phyloP scores from a whole-genome alignment of 2,113 vertebrate species.

The Chroicocephalus ridibundus region DNA sequence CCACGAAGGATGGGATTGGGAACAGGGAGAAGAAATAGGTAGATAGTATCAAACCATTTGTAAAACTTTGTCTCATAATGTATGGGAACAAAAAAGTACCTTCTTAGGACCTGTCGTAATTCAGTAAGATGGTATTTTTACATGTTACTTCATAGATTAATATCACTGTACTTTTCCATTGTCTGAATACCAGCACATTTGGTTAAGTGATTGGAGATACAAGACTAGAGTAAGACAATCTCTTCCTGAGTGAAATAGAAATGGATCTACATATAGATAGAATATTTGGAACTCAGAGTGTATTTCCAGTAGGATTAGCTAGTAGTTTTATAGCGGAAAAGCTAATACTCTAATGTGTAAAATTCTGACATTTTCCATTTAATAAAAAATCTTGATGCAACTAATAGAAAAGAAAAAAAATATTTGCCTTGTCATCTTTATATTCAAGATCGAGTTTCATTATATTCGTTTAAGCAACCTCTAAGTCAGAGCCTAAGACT shows the following conservation, averaged over 20 bases:
- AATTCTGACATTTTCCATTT: not conserved
- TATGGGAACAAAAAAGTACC: not conserved
- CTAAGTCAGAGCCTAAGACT: not conserved
- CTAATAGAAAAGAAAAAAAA: not conserved
- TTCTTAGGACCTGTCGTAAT: not conserved
- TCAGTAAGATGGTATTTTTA: not conserved
- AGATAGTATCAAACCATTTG: not conserved
- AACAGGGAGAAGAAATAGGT: not conserved
- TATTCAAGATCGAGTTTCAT: not conserved
- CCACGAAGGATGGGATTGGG: not conserved
- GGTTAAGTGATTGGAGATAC: not conserved
- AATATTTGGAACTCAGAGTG: not conserved
- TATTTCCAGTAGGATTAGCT: not conserved
- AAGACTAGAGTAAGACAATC: not conserved
- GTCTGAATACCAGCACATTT: not conserved
- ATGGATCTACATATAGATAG: not conserved
- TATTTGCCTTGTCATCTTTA: not conserved
- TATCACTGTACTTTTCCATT: not conserved
- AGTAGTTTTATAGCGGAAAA: not conserved
- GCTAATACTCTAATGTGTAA: not conserved
- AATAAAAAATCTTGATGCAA: not conserved
- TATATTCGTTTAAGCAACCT: not conserved
- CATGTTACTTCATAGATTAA: not conserved
- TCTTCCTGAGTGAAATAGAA: not conserved
- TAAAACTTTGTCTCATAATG: not conserved